These are phyloP conservation scores for Lasioglossum malachurum DNA, from an alignment of 2,888 invertebrate genomes.

Conservation along the genomic window DNA sequence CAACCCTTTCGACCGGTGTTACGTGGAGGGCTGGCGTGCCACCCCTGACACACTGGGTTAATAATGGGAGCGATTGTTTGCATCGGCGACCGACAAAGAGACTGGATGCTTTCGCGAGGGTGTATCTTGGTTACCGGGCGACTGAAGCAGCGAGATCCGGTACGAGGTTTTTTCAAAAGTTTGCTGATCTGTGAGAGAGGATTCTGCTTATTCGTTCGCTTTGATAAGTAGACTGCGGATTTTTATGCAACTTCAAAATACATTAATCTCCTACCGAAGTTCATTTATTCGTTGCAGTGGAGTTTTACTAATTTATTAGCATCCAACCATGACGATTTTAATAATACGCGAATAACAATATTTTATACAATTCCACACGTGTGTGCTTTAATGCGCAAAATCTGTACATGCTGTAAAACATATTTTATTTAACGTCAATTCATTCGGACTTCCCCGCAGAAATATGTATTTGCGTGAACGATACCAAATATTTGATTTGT, in stretches of 20 bases:
- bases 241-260: neutral
- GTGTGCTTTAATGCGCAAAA: too few species aligned
- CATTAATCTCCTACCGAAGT: too few species aligned
- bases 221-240: neutral
- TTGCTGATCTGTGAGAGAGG: neutral
- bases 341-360: too few species aligned
- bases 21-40: neutral
- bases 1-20: neutral
- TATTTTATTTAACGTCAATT: neutral
- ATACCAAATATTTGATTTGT: neutral
- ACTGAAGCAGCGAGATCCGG: neutral
- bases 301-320: neutral
- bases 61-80: conserved; percentile 44
- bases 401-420: too few species aligned
- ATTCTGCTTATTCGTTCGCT: neutral
- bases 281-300: too few species aligned
- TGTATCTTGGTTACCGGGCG: neutral
- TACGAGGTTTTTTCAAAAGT: neutral
- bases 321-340: too few species aligned
- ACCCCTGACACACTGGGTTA: conserved; percentile 13
- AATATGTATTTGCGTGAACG: neutral
- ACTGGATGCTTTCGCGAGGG: neutral
- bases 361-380: too few species aligned
- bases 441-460: neutral
- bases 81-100: neutral